Evolutionary conservation across 2,113 vertebrate species (phyloP), one percentile per base, ranked within the genome.

Genomic region (Amblyornis subalaris): DNA sequence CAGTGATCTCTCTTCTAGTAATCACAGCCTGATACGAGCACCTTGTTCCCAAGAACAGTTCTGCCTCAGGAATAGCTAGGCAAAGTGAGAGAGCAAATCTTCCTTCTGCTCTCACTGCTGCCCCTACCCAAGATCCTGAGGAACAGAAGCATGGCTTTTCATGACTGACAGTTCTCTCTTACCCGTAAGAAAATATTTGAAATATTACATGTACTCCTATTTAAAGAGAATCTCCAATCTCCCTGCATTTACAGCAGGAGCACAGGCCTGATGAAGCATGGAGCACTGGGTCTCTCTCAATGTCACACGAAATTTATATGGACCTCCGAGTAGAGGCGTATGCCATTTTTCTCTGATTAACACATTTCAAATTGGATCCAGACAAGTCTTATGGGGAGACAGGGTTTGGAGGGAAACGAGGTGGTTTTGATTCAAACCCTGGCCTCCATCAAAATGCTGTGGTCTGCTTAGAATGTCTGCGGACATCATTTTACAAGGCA

Each of bases 341-440:
- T 80, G 92, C 61, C 40, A 66, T 88, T 90, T 67, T 89, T 62
- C 71, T 71, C 69, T 42, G 90, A 93, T 84, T 74, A 90, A 67
- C 67, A 80, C 78, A 45, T 90, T 92, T 88, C 67, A 80, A 81
- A 94, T 84, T 76, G 57, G 65, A 90, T 94, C 82, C 93, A 96
- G 93, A 90, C 7, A 9, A 67, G 60, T 44, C 69, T 90, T 67
- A 88, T 1, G 14, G 66, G 61, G 47, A 79, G 21, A 54, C 17
- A 23, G 51, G 38, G 31, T 42, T 51, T 69, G 64, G 58, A 89
- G 75, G 38, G 38, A 88, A 95, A 83, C 24, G 26, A 85, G 64
- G 71, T 83, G 74, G 81, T 62, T 95, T 91, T 91, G 62, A 95
- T 88, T 94, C 44, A 16, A 62, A 61, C 38, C 47, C 66, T 85